phyloP scores from a whole-genome alignment of 2,888 invertebrate genomes.

The Antitype chi region DNA sequence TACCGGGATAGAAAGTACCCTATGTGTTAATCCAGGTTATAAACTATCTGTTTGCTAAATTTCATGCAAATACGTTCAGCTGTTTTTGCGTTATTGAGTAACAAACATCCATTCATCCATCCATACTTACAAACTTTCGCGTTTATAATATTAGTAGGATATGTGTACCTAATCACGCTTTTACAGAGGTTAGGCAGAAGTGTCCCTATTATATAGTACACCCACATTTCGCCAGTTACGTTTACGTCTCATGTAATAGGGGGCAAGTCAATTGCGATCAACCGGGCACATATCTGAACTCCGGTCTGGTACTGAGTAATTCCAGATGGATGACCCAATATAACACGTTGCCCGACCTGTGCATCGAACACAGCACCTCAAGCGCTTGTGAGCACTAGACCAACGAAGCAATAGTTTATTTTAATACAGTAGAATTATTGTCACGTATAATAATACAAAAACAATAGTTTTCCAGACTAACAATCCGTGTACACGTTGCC shows the following conservation, averaged over 20 bases:
- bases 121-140: too few relatives aligned
- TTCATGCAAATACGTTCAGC: too few relatives aligned
- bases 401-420: background rate
- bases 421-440: constrained; percentile 1
- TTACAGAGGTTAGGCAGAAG: too few relatives aligned
- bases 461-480: constrained; percentile 48
- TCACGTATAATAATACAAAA: constrained; percentile 46
- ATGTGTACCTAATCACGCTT: background rate
- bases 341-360: background rate
- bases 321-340: background rate
- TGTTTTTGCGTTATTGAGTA: too few relatives aligned
- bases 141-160: too few relatives aligned
- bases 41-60: too few relatives aligned
- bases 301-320: background rate
- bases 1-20: too few relatives aligned
- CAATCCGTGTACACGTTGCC: constrained; percentile 47
- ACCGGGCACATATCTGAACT: background rate
- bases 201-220: background rate
- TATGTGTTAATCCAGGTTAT: too few relatives aligned
- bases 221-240: background rate
- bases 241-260: background rate
- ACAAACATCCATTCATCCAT: too few relatives aligned
- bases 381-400: too few relatives aligned
- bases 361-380: background rate
- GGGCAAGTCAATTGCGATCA: background rate